Evolutionary conservation across 2,797 vertebrate genomes (phyloP).

Genomic region (Streptopelia turtur): DNA sequence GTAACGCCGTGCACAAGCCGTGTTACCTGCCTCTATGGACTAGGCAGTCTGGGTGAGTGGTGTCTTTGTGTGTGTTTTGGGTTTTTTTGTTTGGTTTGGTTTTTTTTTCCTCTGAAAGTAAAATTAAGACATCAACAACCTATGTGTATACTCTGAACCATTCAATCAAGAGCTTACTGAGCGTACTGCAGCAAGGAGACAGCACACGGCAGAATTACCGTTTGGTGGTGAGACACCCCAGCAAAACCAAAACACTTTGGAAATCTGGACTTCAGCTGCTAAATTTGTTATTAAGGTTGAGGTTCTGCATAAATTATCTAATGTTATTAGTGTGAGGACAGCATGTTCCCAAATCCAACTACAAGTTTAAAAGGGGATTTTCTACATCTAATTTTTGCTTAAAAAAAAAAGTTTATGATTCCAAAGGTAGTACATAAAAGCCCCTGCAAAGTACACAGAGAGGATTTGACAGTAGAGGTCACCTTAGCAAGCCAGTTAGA

Average conservation of each 20-base stretch:
- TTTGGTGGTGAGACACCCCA: background rate
- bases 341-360: background rate
- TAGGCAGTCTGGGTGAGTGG: background rate
- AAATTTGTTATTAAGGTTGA: background rate
- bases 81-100: too few relatives aligned
- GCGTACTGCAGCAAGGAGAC: background rate
- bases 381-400: background rate
- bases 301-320: background rate
- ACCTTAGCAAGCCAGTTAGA: background rate
- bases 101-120: background rate
- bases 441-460: background rate
- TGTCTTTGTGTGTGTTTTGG: too few relatives aligned
- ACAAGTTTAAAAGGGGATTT: background rate
- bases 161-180: background rate
- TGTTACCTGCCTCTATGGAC: background rate
- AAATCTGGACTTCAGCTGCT: background rate
- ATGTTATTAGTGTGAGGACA: background rate
- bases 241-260: background rate
- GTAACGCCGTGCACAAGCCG: accelerated
- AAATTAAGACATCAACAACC: background rate
- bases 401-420: background rate
- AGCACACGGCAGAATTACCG: accelerated
- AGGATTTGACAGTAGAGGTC: background rate
- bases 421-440: background rate
- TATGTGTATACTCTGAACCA: background rate